A percentile compares a stretch with the other conserved stretches of the same genome.
phyloP scores from a whole-genome alignment of 2,797 vertebrate species.

The Gouania willdenowi region DNA sequence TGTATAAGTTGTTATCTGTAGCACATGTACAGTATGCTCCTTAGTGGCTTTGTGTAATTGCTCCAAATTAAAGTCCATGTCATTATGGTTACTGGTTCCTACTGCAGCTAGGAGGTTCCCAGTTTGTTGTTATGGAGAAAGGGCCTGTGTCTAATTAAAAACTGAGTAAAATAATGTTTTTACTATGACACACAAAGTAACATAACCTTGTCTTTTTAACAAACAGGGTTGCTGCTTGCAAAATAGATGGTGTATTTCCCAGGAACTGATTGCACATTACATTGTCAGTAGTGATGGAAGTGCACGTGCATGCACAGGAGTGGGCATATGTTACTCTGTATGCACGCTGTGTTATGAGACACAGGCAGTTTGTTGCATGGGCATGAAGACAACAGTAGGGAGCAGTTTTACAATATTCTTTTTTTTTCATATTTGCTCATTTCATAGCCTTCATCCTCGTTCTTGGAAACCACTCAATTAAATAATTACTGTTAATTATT shows the following conservation, averaged over 20 bases:
- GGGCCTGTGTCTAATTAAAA: slow-evolving; percentile 43
- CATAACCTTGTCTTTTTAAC: slow-evolving; percentile 35
- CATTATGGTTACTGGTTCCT: slow-evolving; percentile 61
- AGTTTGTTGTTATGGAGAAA: slow-evolving; percentile 63
- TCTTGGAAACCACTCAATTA: too few relatives aligned
- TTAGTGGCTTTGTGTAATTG: slow-evolving; percentile 28
- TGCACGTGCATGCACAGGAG: slow-evolving; percentile 67
- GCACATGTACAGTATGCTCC: slow-evolving; percentile 10
- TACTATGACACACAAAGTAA: slow-evolving; percentile 13
- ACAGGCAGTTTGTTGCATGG: slow-evolving; percentile 52
- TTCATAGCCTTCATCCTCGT: too few relatives aligned
- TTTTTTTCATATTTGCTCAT: too few relatives aligned
- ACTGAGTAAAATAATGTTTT: slow-evolving; percentile 13
- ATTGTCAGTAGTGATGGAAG: slow-evolving; percentile 24
- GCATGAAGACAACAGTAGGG: slow-evolving; percentile 57
- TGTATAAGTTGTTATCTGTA: neutral
- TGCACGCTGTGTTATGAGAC: slow-evolving; percentile 35
- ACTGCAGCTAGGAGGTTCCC: slow-evolving; percentile 35
- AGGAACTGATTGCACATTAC: slow-evolving; percentile 23
- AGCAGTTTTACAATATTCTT: too few relatives aligned
- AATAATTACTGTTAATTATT: too few relatives aligned
- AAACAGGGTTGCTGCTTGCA: slow-evolving; percentile 29
- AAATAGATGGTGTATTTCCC: slow-evolving; percentile 23
- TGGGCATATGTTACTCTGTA: slow-evolving; percentile 28
- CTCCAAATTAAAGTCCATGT: slow-evolving; percentile 54